Conservation (phyloP, 2,797 vertebrate genomes). For the Gorsachius magnificus region DNA sequence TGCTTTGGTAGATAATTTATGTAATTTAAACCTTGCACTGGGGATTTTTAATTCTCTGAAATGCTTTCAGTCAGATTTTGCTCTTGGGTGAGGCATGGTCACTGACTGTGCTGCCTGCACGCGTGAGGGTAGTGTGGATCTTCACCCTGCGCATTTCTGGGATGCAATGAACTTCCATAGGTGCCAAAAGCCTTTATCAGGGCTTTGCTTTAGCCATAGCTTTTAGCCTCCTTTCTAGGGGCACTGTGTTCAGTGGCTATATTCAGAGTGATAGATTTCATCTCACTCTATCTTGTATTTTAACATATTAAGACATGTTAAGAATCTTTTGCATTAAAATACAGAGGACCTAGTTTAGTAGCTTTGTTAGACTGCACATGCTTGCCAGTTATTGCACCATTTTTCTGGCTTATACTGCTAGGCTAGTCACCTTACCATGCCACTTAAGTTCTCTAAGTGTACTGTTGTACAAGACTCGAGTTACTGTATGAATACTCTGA, state of each 20-base stretch:
- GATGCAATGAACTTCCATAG: not conserved
- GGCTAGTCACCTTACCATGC: not conserved
- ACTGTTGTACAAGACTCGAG: not conserved
- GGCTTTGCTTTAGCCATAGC: not conserved
- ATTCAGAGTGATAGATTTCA: not conserved
- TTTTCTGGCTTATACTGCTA: not conserved
- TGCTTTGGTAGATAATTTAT: slow-evolving; percentile 33
- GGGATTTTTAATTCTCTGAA: not conserved
- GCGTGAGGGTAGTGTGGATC: not conserved
- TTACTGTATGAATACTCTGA: not conserved
- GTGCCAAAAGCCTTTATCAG: not conserved
- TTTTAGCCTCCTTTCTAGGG: not conserved
- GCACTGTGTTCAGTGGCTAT: rapidly evolving
- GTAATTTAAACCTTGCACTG: not conserved
- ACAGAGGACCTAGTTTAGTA: not conserved
- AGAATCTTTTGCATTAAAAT: not conserved
- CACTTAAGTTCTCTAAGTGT: not conserved
- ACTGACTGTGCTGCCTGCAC: not conserved
- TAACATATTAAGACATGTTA: not conserved
- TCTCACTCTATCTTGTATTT: not conserved
- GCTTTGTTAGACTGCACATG: not conserved
- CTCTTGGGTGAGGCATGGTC: not conserved
- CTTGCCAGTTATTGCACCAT: not conserved
- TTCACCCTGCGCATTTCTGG: not conserved
- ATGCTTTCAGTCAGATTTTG: not conserved